Evolutionary conservation across 2,888 invertebrate genomes (phyloP), one percentile per base, ranked within the genome.

Genomic region (Bursaphelenchus okinawaensis): DNA sequence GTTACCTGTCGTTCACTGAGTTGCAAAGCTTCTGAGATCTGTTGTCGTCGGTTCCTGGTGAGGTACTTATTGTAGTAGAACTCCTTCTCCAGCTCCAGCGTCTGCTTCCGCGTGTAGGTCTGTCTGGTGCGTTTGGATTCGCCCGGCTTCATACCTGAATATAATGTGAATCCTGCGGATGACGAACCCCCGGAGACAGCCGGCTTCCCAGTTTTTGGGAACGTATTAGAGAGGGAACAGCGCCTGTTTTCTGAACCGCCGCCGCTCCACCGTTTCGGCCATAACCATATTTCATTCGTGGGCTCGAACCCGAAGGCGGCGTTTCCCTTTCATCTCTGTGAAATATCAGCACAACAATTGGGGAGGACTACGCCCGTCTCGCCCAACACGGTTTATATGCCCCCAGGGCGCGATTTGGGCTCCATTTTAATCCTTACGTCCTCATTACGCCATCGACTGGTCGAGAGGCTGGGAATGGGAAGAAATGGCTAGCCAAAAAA

Each of bases 1-100:
- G 40, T 63, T 7, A 78, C 79, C 70, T 81, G 81, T 71, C 81
- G 64, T 66, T 81, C 81, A 8, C 80, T 77, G 54, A 81, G 68
- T 55, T 77, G 75, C 20, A 81, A 67, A 16, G 70, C 73, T 68
- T 78, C 76, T 8, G 78, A 76, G 56, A 81, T 81, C 62, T 81
- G 79, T 57, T 81, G 79, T 57, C 81, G 61, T 40, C 81, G 66
- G 62, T 77, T 78, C 57, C 79, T 66, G 7, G 77, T 81, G 66
- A 81, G 63, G 63, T 81, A 81, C 62, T 76, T 77, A 66, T 78
- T 80, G 67, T 70, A 81, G 65, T 79, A 77, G 68, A 81, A 81
- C 63, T 81, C 81, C 69, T 81, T 81, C 62, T 81, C 81, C 29
- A 81, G 66, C 62, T 80, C 78, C 54, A 65, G 63, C n/a, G 81